Base-by-base conservation (phyloP, 1,140 invertebrate species). In the Plectrocnemia conspersa region DNA sequence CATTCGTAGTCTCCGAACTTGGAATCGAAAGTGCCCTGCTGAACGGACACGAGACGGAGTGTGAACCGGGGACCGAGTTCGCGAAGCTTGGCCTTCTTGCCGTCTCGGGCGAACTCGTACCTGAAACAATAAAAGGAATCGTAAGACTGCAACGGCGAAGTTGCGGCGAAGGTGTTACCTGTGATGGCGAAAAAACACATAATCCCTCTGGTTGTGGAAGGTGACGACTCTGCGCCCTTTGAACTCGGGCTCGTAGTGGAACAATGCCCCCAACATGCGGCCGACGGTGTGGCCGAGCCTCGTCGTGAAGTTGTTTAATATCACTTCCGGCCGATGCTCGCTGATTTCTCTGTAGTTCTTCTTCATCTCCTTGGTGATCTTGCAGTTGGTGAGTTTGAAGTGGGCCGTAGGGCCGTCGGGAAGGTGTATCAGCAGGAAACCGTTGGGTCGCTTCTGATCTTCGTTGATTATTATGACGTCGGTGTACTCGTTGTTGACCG, bases 121-220 rank as follows among this genome's bases (percentile, higher is more conserved):
- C 89, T 91, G 64, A 16, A 74, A 68, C 15, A 21, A 46, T 46
- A n/a, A n/a, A n/a, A n/a, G n/a, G n/a, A n/a, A 29, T 29, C n/a
- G n/a, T n/a, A n/a, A n/a, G n/a, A n/a, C n/a, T n/a, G n/a, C n/a
- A n/a, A n/a, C n/a, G n/a, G n/a, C n/a, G n/a, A n/a, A n/a, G n/a
- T n/a, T n/a, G n/a, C n/a, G n/a, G n/a, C n/a, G n/a, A n/a, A n/a
- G n/a, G n/a, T 40, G 16, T 70, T 72, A 94, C 89, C 93, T 86
- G 71, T 99, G 96, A 75, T 99, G 94, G 47, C 97, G 81, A 66
- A 99, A 97, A 73, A 99, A 99, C 64, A 99, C 95, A 65, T 95
- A 99, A 77, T 99, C 97, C 56, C 97, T 79, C 69, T 99, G 97
- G 77, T 99, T 99, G 70, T 99, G 97, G 69, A 99, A 98, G 11